Evolutionary conservation across 2,797 vertebrate species (phyloP), one percentile per base, ranked within the genome.

Genomic region (Intellagama lesueurii): DNA sequence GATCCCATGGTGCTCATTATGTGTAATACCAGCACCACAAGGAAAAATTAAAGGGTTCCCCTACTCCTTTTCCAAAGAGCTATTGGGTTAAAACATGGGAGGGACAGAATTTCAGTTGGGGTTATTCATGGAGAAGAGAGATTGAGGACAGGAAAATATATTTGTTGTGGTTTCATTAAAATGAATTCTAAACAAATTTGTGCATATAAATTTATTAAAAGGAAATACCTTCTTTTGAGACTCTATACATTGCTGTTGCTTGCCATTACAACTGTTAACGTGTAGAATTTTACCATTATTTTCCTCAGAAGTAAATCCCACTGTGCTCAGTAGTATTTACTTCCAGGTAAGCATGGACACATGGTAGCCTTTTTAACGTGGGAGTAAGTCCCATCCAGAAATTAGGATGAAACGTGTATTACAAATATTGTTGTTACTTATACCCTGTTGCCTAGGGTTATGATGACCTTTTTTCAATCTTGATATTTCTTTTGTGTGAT

Each of bases 1-100:
- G 92, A 81, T 94, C 90, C 90, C 72, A 19, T 0, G 80, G 90
- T 75, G 86, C 82, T 89, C 76, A 7, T 88, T 85, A 6, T 52
- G 2, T 68, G 73, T 81, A 19, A 5, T 5, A 2, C 72, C 73
- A 14, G 78, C 1, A 14, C 81, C 83, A 70, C 81, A 66, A 84
- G 35, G 14, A 35, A 69, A 64, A 76, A 70, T 40, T 0, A 30
- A 66, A 81, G 79, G 86, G 24, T 73, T 0, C 0, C 14, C 40
- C 26, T 30, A 28, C n/a, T 60, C 40, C 22, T 75, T 73, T 90
- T 86, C 72, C n/a, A 81, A 75, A 72, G 5, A 12, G 24, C 17
- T 64, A 16, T 6, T 83, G 16, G 75, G n/a, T 78, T 83, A 30
- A 83, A 72, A 89, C 2, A 64, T 64, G 60, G 68, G 30, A 44